A percentile compares a stretch with the other conserved stretches of the same genome.
Conservation (phyloP, 2,113 vertebrate species). For the Centropus bengalensis region DNA sequence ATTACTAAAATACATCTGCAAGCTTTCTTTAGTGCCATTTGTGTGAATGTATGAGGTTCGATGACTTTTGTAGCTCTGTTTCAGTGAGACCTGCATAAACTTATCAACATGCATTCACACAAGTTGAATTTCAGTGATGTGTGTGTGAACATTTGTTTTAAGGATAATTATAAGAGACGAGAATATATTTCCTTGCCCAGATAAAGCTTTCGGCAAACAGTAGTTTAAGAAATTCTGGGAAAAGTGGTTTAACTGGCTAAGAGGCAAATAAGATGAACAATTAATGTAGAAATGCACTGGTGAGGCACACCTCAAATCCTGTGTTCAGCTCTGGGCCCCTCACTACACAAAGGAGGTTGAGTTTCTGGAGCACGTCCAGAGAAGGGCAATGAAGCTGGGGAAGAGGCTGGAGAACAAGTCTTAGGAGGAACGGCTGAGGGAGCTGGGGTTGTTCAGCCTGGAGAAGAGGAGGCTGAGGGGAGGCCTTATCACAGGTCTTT, state of each 20-base stretch:
- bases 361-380: too few species aligned
- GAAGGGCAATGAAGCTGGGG: too few species aligned
- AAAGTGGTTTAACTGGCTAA: neutral
- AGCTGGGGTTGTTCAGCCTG: too few species aligned
- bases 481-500: too few species aligned
- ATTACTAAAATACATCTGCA: constrained; percentile 10
- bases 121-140: neutral
- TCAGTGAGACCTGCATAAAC: neutral
- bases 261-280: neutral
- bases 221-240: neutral
- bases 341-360: too few species aligned
- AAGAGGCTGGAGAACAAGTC: too few species aligned
- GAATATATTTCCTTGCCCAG: neutral
- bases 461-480: too few species aligned
- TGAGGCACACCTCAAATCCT: too few species aligned
- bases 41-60: neutral
- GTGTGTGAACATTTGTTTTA: neutral
- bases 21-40: neutral
- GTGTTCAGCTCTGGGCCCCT: too few species aligned
- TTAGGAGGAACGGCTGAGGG: too few species aligned
- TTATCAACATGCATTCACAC: neutral
- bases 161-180: neutral
- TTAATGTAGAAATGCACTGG: neutral
- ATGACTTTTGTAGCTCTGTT: neutral
- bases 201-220: neutral